Evolutionary conservation across 2,113 vertebrate species (phyloP), one percentile per base, ranked within the genome.

Genomic region (Pterocles gutturalis): DNA sequence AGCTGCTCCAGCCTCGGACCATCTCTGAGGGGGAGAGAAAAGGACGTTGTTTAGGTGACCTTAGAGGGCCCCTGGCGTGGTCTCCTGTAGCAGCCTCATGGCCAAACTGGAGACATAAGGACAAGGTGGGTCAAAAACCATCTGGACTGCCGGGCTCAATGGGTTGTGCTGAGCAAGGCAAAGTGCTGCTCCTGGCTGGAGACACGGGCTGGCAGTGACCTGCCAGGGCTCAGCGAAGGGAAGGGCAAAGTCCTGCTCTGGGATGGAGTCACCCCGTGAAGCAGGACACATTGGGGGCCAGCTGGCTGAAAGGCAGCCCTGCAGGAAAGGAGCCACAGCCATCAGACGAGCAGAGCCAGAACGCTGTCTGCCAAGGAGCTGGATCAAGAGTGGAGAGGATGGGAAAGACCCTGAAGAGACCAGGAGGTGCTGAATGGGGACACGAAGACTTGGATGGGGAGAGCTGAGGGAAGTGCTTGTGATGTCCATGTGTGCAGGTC

Each of bases 281-380:
- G 33, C 33, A 81, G 60, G 69, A 26, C 17, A 12, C 1, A 2
- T 43, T 19, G 10, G 8, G 64, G n/a, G 54, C 7, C 49, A 53
- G 57, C 38, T 38, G 38, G 38, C 38, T 38, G 38, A 38, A 11
- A 38, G 38, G 38, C 10, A 38, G 38, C 38, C 9, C 43, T 70
- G 54, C 51, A 71, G 66, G n/a, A 62, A 79, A 83, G 53, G 10
- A 85, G 17, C 13, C 26, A 24, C 22, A 13, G 58, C 41, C 61
- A 54, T 18, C 57, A 31, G 33, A 28, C 0, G 0, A 71, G 36
- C 55, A 96, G 65, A 88, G 46, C 6, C 60, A 79, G 83, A 26
- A 31, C 0, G 1, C 4, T 38, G 34, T 21, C 21, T 36, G 33
- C 29, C 5, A 13, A 7, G 34, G 45, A 64, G 36, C 28, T 31